Evolutionary conservation across 2,888 invertebrate species (phyloP).

Genomic region (Anoplius nigerrimus): DNA sequence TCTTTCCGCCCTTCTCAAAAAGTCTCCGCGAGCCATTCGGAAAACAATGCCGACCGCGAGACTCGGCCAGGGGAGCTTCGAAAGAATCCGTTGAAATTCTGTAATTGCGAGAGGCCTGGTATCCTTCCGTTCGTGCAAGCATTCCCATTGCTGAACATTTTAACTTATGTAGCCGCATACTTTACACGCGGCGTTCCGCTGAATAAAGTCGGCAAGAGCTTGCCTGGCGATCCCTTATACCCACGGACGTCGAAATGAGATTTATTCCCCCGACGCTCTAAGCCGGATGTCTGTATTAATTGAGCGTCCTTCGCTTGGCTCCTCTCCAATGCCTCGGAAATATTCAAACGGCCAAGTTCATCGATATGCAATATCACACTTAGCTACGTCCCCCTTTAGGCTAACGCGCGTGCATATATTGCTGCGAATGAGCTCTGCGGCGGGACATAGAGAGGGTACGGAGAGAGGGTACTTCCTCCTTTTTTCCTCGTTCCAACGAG

Average conservation of each 20-base stretch:
- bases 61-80: background rate
- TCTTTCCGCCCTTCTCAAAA: background rate
- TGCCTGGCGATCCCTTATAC: too few relatives aligned
- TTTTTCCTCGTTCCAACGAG: conserved; percentile 35
- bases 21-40: conserved; percentile 14
- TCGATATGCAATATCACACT: too few relatives aligned
- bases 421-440: background rate
- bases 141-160: conserved; percentile 12
- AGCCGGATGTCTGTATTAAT: conserved; percentile 10
- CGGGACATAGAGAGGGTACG: conserved; percentile 1
- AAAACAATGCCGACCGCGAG: conserved; percentile 12
- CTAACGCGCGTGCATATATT: too few relatives aligned
- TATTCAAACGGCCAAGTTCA: too few relatives aligned
- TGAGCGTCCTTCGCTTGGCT: background rate
- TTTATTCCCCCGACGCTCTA: too few relatives aligned
- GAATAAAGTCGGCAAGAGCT: conserved; percentile 4
- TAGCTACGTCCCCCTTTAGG: too few relatives aligned
- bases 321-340: too few relatives aligned
- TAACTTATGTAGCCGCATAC: conserved; percentile 38
- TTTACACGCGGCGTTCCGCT: conserved; percentile 31
- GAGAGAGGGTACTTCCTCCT: conserved; percentile 19
- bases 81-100: conserved; percentile 40
- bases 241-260: too few relatives aligned
- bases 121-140: conserved; percentile 32
- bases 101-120: conserved; percentile 47